These are phyloP conservation scores for Hypolimnas misippus DNA, from an alignment of 2,888 invertebrate genomes.

Conservation along the genomic window DNA sequence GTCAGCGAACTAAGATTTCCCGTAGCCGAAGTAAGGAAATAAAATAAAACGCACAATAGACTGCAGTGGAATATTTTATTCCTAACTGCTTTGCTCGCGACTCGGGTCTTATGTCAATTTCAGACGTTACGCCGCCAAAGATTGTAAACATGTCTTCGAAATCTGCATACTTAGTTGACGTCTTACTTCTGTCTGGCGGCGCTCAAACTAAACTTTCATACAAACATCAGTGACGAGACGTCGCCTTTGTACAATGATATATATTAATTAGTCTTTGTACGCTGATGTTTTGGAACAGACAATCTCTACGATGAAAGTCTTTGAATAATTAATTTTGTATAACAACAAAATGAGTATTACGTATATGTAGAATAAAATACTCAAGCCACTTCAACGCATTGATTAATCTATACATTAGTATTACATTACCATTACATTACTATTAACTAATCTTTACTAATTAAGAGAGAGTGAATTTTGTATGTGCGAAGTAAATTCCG, in stretches of 20 bases:
- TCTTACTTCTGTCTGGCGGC: conserved; percentile 15
- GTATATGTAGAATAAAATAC: neutral
- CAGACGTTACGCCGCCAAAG: conserved; percentile 25
- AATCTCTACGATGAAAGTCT: neutral
- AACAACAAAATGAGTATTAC: neutral
- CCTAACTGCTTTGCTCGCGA: conserved; percentile 42
- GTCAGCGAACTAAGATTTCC: conserved; percentile 56
- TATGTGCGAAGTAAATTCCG: no score
- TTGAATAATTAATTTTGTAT: neutral
- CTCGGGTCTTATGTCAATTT: conserved; percentile 31
- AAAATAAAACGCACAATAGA: conserved; percentile 64
- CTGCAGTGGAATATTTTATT: conserved; percentile 55
- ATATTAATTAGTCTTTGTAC: conserved; percentile 9
- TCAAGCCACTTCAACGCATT: neutral
- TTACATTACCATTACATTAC: no score
- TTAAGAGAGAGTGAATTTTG: no score
- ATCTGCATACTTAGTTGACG: conserved; percentile 20
- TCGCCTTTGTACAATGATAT: conserved; percentile 10
- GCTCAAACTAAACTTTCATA: conserved; percentile 14
- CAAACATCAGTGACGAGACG: conserved; percentile 13
- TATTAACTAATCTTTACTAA: no score
- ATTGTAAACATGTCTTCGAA: conserved; percentile 20
- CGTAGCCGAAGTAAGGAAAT: conserved; percentile 60
- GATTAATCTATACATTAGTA: neutral
- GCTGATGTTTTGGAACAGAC: neutral